Conservation (phyloP, 2,888 invertebrate species). For the Antitype chi region DNA sequence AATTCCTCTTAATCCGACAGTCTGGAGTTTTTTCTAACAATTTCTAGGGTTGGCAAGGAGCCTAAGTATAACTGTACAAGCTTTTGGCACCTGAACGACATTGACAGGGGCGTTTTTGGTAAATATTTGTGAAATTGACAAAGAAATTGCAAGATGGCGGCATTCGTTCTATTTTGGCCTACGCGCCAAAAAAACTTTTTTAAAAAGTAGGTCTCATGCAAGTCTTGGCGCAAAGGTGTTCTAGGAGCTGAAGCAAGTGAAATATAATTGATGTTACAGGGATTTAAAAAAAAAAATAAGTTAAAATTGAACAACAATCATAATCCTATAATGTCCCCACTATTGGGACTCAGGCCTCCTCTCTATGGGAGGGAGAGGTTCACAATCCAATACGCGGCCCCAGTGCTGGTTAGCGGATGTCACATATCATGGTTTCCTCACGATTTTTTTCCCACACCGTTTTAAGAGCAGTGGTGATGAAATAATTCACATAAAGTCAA, state of each 20-base stretch:
- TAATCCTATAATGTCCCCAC: too few relatives aligned
- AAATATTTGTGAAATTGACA: background rate
- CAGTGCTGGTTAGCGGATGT: too few relatives aligned
- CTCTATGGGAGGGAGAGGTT: too few relatives aligned
- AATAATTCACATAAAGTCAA: too few relatives aligned
- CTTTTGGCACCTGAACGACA: background rate
- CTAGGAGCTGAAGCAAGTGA: background rate
- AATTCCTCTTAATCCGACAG: constrained; percentile 78
- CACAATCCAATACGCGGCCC: too few relatives aligned
- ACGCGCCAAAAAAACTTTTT: background rate
- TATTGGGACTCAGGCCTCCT: too few relatives aligned
- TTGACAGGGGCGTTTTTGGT: background rate
- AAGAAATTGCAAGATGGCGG: background rate
- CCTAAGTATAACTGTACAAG: background rate
- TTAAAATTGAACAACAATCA: too few relatives aligned
- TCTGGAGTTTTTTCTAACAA: constrained; percentile 68
- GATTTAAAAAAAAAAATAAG: too few relatives aligned
- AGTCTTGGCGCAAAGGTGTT: background rate
- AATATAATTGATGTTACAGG: background rate
- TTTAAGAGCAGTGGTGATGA: too few relatives aligned
- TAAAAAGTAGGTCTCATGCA: background rate
- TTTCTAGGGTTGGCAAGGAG: constrained; percentile 72
- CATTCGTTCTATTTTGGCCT: background rate
- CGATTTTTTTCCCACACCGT: too few relatives aligned
- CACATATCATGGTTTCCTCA: too few relatives aligned